Evolutionary conservation across 1,140 invertebrate genomes (phyloP), one percentile per base, ranked within the genome.

Genomic region (Lordiphosa mommai): DNA sequence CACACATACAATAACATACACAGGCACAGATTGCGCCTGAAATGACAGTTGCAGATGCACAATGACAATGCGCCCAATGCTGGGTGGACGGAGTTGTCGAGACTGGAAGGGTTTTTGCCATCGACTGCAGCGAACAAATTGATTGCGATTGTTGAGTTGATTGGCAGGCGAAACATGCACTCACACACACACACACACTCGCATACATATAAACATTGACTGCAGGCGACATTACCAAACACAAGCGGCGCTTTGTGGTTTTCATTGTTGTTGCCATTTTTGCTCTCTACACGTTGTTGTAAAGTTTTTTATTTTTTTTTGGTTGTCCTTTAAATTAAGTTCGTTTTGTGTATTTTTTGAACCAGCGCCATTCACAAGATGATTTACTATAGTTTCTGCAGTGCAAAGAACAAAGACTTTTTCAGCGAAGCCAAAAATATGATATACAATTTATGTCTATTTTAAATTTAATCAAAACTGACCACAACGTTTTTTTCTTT

Each of bases 71-170:
- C 57, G 36, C 74, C 63, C 49, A 16, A 46, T 44, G 37, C 23
- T 47, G 16, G 37, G 17, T 13, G 20, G 40, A 38, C 4, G 36
- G 7, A 38, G 23, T 27, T 27, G 14, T 27, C n/a, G 37, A 33
- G 12, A 61, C 46, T 38, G 56, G 16, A 8, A 23, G 34, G 32
- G 43, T 9, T 48, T 50, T 57, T 27, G 23, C 23, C 23, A 27
- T 27, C 23, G 23, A 27, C 56, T 68, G 60, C 64, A 65, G 63
- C 57, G 68, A 49, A 68, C 51, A 84, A 84, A 84, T 84, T 84
- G 77, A 84, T 84, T 84, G 77, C 77, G 79, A 84, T 84, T 84
- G 77, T 84, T 84, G 77, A 84, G 77, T 84, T 84, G 77, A 84
- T 84, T 84, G 77, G 77, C 77, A 85, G 72, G 68, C 72, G 72